phyloP scores from a whole-genome alignment of 2,888 invertebrate species.

The Apotomis betuletana region DNA sequence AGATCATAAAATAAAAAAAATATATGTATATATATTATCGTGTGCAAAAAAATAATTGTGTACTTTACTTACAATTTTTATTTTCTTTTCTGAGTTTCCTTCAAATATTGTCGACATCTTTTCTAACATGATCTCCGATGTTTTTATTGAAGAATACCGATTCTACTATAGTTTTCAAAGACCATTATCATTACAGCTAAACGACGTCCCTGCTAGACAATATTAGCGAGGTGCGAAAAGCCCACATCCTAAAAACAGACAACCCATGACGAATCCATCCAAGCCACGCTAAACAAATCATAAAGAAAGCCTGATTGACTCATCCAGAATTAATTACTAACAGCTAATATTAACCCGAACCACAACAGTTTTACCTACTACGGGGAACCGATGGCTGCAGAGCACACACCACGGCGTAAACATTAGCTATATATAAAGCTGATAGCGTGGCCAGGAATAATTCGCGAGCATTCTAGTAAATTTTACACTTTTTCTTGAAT shows the following conservation, averaged over 20 bases:
- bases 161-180: too few relatives aligned
- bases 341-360: slow-evolving; percentile 32
- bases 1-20: too few relatives aligned
- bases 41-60: too few relatives aligned
- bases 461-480: slow-evolving; percentile 6
- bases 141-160: too few relatives aligned
- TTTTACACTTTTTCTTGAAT: neutral
- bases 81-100: too few relatives aligned
- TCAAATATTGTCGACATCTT: too few relatives aligned
- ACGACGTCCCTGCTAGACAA: too few relatives aligned
- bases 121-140: too few relatives aligned
- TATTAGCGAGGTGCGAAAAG: too few relatives aligned
- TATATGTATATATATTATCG: too few relatives aligned
- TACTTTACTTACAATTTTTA: too few relatives aligned
- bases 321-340: slow-evolving; percentile 36
- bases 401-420: slow-evolving; percentile 36
- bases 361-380: slow-evolving; percentile 41
- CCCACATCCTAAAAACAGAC: neutral
- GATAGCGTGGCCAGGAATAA: slow-evolving; percentile 25
- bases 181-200: too few relatives aligned
- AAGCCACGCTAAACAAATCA: slow-evolving; percentile 18
- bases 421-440: slow-evolving; percentile 38
- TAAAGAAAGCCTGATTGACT: slow-evolving; percentile 39
- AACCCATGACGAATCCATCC: slow-evolving; percentile 5
- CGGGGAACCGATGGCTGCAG: slow-evolving; percentile 24